Evolutionary conservation across 2,888 invertebrate species (phyloP), one percentile per base, ranked within the genome.

Genomic region (Cosmopolites sordidus): DNA sequence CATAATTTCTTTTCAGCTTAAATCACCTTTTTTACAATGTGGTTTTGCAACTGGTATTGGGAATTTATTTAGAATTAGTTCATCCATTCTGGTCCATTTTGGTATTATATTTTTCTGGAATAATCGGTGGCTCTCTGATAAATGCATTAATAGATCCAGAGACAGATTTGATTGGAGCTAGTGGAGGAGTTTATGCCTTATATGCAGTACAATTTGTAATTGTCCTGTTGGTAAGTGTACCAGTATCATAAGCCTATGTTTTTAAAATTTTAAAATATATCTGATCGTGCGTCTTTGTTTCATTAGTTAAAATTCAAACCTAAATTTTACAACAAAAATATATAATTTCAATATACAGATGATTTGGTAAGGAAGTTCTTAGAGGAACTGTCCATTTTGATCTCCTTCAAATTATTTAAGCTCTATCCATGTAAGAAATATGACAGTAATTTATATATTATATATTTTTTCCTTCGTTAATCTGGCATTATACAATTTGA

Each of bases 231-330:
- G 39, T 39, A 39, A 39, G 39, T 39, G 12, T 1, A 1, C 1
- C n/a, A n/a, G n/a, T n/a, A n/a, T n/a, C n/a, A n/a, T n/a, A n/a
- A n/a, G n/a, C n/a, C n/a, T n/a, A n/a, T n/a, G n/a, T n/a, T n/a
- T n/a, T n/a, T n/a, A n/a, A n/a, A n/a, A n/a, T n/a, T n/a, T n/a
- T n/a, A n/a, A n/a, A n/a, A n/a, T n/a, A n/a, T n/a, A n/a, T n/a
- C n/a, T n/a, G n/a, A 99, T 73, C 77, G 96, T 18, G 75, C 92
- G 48, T 92, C 97, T 56, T 97, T 98, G n/a, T n/a, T n/a, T n/a
- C n/a, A n/a, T n/a, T n/a, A n/a, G n/a, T n/a, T n/a, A n/a, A n/a
- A n/a, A n/a, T n/a, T n/a, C n/a, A n/a, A n/a, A n/a, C n/a, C n/a
- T n/a, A n/a, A n/a, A n/a, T n/a, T n/a, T n/a, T n/a, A n/a, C n/a